Base-by-base conservation (phyloP, 1,140 invertebrate genomes). In the Goniozus legneri region DNA sequence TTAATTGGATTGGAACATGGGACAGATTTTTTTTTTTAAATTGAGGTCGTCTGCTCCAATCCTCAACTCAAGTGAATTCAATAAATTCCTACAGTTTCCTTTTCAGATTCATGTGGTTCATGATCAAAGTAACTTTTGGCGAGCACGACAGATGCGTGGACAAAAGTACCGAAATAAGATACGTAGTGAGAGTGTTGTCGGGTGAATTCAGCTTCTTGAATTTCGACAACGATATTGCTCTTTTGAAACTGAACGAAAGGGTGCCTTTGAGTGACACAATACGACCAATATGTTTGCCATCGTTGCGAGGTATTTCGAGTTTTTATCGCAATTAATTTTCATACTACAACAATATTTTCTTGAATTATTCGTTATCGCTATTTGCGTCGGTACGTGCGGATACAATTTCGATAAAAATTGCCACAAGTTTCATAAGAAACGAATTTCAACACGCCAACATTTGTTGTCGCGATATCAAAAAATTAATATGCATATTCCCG, bases 81-180 rank as follows among this genome's bases (percentile, higher is more conserved):
- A 61, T 62, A 38, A 47, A 50, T 57, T 58, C 51, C 51, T 56
- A 31, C 56, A 70, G 68, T 54, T 46, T 70, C 60, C 50, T 73
- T 81, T 82, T 64, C 77, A 88, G 87, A 37, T 90, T 90, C 61
- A 88, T 91, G 84, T 91, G 88, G 88, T 90, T 90, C 68, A 87
- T 91, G 87, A 90, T 91, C 60, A 88, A 88, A 69, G 87, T 89
- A 18, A 89, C 88, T 8, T 87, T 91, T 58, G 88, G 88, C 0
- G 88, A 91, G 62, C 87, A 89, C 61, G 85, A 91, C 66, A 80
- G 87, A n/a, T 91, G 89, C 65, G 80, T 84, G 50, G 80, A 84
- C n/a, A 84, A 81, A 35, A 65, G 64, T 21, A 72, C 80, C 0
- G 87, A 90, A 73, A 85, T 85, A 0, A 78, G 87, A 45, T 91